These are phyloP conservation scores for Nineta flava DNA, from an alignment of 2,888 invertebrate genomes.

Conservation along the genomic window DNA sequence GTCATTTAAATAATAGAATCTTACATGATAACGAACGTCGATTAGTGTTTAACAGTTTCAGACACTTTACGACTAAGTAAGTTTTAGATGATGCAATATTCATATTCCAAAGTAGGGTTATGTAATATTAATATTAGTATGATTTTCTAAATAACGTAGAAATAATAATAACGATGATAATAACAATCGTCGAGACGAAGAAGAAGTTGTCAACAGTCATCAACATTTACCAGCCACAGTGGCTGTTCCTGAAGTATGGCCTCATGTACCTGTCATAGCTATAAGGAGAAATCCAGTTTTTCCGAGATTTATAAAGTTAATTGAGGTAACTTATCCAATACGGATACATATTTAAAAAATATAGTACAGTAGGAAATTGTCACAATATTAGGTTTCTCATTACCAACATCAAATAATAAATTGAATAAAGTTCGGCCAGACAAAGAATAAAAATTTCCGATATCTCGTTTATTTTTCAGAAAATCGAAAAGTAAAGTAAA, in stretches of 20 bases:
- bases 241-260: conserved; percentile 92
- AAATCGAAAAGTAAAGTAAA: too few relatives aligned
- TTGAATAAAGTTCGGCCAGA: too few relatives aligned
- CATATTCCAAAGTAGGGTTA: too few relatives aligned
- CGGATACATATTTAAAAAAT: neutral
- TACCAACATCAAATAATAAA: too few relatives aligned
- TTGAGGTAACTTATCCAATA: conserved; percentile 49
- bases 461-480: too few relatives aligned
- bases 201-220: conserved; percentile 27
- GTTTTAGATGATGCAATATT: neutral
- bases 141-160: too few relatives aligned
- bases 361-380: too few relatives aligned
- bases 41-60: neutral
- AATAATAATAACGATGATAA: conserved; percentile 11
- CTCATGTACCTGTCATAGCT: conserved; percentile 88
- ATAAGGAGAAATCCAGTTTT: conserved; percentile 91
- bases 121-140: too few relatives aligned
- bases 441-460: too few relatives aligned
- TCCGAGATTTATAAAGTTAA: conserved; percentile 93
- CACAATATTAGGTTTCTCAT: too few relatives aligned
- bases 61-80: neutral
- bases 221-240: conserved; percentile 69
- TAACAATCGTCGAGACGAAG: conserved; percentile 9
- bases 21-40: neutral
- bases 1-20: neutral